phyloP scores from a whole-genome alignment of 2,888 invertebrate species.

The Pristionchus entomophagus region DNA sequence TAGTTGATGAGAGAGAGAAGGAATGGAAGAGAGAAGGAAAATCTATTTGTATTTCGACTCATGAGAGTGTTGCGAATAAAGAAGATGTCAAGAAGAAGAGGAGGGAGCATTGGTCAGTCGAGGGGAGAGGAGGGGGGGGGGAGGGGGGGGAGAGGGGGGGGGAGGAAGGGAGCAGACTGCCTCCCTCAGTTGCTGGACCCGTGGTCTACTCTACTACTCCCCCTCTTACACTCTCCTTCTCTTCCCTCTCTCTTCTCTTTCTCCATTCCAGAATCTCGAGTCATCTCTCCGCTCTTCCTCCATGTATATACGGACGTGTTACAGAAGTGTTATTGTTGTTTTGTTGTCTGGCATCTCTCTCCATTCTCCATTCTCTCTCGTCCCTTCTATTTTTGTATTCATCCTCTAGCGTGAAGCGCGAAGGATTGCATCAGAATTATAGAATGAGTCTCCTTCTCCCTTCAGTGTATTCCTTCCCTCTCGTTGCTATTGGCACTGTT shows the following conservation, averaged over 20 bases:
- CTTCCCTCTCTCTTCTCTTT: slow-evolving; percentile 5
- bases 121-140: not conserved
- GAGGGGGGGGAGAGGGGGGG: not conserved
- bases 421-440: slow-evolving; percentile 35
- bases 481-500: slow-evolving; percentile 24
- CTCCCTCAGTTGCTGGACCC: not conserved
- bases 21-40: not conserved
- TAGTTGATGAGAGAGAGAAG: not conserved
- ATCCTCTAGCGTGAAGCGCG: not conserved
- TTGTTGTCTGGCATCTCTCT: not conserved
- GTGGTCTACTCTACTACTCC: not conserved
- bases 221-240: not conserved
- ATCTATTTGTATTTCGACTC: slow-evolving; percentile 32
- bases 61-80: slow-evolving; percentile 34
- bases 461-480: not conserved
- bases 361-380: not conserved
- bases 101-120: not conserved
- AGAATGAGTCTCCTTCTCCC: not conserved
- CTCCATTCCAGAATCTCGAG: slow-evolving; percentile 1
- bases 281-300: slow-evolving; percentile 16
- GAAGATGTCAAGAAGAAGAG: slow-evolving; percentile 8
- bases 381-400: not conserved
- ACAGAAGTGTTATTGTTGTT: not conserved
- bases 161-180: not conserved
- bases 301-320: not conserved